Conservation (phyloP, 2,113 vertebrate genomes). For the Noctilio leporinus region DNA sequence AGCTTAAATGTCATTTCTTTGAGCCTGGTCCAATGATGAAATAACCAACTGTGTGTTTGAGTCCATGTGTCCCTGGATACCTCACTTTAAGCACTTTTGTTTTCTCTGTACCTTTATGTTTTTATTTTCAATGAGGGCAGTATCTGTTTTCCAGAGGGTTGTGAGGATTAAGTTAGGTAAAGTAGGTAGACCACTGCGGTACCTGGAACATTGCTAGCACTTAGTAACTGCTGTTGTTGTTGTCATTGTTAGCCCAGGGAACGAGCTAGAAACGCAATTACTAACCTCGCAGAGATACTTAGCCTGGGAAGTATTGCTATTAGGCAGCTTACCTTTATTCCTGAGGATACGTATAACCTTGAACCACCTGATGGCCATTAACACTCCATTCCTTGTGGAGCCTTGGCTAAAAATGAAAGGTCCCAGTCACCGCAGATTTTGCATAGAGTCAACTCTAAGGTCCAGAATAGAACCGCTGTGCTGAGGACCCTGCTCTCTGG, state of each 20-base stretch:
- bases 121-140: neutral
- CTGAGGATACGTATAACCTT: neutral
- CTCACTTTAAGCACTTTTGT: neutral
- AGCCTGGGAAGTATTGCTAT: neutral
- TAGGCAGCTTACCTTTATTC: neutral
- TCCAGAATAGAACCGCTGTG: neutral
- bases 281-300: neutral
- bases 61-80: neutral
- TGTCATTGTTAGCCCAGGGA: neutral
- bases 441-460: neutral
- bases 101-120: neutral
- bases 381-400: neutral
- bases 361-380: neutral
- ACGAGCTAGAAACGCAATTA: neutral
- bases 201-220: neutral
- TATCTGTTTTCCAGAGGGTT: neutral
- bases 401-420: neutral
- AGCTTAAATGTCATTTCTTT: too few species aligned
- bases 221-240: neutral
- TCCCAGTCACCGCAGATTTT: neutral
- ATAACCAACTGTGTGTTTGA: neutral
- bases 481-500: neutral
- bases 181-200: rapidly evolving
- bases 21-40: neutral
- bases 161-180: too few species aligned